Percentiles rank a stretch among this genome's conserved stretches.
These are phyloP conservation scores for Gallinago solitaria DNA, from an alignment of 2,797 vertebrate genomes.

Conservation along the genomic window DNA sequence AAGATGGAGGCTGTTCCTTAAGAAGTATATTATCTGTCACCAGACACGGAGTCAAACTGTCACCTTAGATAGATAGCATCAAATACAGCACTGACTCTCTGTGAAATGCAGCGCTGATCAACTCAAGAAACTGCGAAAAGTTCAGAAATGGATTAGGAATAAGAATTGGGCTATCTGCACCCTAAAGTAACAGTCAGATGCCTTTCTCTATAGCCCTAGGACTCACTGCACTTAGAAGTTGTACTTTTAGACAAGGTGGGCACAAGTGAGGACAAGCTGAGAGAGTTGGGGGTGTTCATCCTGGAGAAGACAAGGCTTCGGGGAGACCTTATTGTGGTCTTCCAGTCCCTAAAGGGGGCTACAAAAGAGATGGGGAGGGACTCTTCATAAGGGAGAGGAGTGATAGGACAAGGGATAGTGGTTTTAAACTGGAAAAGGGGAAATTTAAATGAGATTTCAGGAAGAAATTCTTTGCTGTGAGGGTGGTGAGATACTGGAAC, in stretches of 20 bases:
- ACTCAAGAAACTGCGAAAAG: neutral
- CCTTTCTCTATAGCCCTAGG: neutral
- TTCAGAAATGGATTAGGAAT: neutral
- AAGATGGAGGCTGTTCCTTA: neutral
- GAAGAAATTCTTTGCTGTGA: too few species aligned
- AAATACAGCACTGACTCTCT: neutral
- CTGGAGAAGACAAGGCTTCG: too few species aligned
- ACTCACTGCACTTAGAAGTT: accelerated
- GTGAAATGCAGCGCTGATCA: neutral
- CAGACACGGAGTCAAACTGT: neutral
- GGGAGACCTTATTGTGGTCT: too few species aligned
- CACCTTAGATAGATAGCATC: neutral
- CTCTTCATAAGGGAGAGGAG: too few species aligned
- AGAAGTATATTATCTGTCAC: neutral
- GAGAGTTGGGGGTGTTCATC: too few species aligned
- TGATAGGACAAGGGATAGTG: too few species aligned
- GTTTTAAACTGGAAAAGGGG: too few species aligned
- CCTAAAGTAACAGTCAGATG: neutral
- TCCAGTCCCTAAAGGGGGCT: too few species aligned
- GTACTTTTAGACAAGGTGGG: neutral
- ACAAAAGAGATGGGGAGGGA: too few species aligned
- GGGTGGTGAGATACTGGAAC: too few species aligned
- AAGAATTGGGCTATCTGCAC: neutral
- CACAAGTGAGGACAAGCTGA: too few species aligned
- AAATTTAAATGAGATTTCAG: too few species aligned